Conservation (phyloP, 2,888 invertebrate genomes). For the Agrotis exclamationis region DNA sequence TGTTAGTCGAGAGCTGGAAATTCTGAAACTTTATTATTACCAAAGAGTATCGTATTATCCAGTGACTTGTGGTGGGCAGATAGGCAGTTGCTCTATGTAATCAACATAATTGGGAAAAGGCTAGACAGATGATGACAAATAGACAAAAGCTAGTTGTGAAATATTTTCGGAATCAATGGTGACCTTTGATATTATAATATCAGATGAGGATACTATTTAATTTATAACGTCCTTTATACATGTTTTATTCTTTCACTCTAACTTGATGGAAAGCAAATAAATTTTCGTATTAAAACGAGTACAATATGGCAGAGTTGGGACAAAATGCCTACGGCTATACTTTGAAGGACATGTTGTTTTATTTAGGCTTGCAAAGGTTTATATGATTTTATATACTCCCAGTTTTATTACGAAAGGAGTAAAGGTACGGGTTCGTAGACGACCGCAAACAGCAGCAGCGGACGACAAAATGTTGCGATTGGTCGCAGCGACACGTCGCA, state of each 20-base stretch:
- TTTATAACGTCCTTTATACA: conserved; percentile 31
- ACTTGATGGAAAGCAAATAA: conserved; percentile 29
- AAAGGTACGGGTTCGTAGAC: no score
- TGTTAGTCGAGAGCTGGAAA: no score
- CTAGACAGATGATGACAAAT: no score
- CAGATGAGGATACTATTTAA: conserved; percentile 15
- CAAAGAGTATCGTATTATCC: no score
- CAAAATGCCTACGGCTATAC: conserved; percentile 33
- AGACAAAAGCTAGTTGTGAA: neutral
- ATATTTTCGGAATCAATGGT: conserved; percentile 30
- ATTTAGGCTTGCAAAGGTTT: conserved; percentile 10
- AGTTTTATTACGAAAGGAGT: conserved; percentile 10
- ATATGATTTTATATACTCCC: conserved; percentile 18
- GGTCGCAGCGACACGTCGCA: no score
- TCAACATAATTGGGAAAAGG: no score
- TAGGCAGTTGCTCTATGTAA: no score
- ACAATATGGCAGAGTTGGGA: conserved; percentile 7
- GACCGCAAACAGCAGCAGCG: no score
- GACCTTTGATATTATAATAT: conserved; percentile 54
- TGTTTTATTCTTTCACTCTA: conserved; percentile 21
- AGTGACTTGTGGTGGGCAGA: no score
- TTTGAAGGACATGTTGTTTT: conserved; percentile 19
- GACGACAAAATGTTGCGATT: no score
- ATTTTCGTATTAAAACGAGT: conserved; percentile 18
- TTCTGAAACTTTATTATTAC: no score